Base-by-base conservation (phyloP, 2,888 invertebrate species). In the Campoletis raptor region DNA sequence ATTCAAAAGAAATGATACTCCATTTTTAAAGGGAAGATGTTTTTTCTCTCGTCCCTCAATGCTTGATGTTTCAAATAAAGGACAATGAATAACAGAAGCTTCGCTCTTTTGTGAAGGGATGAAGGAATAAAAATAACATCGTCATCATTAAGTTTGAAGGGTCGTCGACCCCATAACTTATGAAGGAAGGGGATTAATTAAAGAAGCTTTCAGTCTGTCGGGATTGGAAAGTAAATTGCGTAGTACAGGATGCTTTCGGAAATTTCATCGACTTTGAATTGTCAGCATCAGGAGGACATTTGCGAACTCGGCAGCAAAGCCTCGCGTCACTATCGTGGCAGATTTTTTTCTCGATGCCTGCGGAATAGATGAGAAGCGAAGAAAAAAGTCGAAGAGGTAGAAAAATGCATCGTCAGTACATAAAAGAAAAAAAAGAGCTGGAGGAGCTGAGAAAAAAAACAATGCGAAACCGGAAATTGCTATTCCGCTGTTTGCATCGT, bases 181-280 rank as follows among this genome's bases (percentile, higher is more conserved):
- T 81, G 78, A 85, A 69, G 61, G 40, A 74, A 79, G 36, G 69
- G 74, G 52, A 85, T 79, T 82, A 74, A 82, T 85, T 70, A 85
- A 78, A 64, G 42, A 61, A 81, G 74, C 74, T 85, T 82, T 78
- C 85, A 69, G 36, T 48, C 42, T 24, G n/a, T 36, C 72, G 73
- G 48, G 77, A 74, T 79, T 74, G 78, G 45, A 61, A 57, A 66
- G 61, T 74, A 79, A 79, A 79, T 73, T 48, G 24, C 52, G 7
- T 37, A 37, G 54, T 15, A 40, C 15, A 61, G 30, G 15, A 40
- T 37, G n/a, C 18, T 74, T 30, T 8, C 21, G 30, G 7, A 24
- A 52, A 54, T 73, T 45, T 37, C 10, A 30, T 61, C 61, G 42
- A 42, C 42, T 57, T n/a, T 10, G n/a, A 74, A 24, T 74, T 30